Base-by-base conservation (phyloP, 2,797 vertebrate species). In the Oryzias dopingdopingensis region DNA sequence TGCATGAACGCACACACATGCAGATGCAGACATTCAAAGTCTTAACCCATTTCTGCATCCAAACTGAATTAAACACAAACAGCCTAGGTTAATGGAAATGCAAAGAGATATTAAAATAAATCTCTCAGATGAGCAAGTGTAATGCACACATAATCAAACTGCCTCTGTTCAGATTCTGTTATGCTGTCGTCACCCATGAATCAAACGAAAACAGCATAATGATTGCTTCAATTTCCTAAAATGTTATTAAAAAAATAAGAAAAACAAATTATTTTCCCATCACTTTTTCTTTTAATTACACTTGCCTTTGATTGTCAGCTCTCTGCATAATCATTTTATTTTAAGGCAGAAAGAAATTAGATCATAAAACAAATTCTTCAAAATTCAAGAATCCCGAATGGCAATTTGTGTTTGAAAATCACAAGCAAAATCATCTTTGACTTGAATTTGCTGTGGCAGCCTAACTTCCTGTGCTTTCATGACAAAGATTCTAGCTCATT, bases 41-140 rank as follows among this genome's bases (percentile, higher is more conserved):
- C 45, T 54, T 49, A 78, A 50, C 64, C 20, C n/a, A 56, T 51
- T 14, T 43, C 43, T 16, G 52, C 47, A 54, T 60, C 60, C 55
- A 76, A 67, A 52, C 73, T 67, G 57, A 66, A 65, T 26, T 66
- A 68, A 83, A 78, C 53, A 70, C 67, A 80, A 87, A 80, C 65
- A 83, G 71, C 81, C 64, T 60, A 80, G 77, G 67, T 80, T 85
- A 61, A 56, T 52, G 58, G 74, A 50, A 76, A 86, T 49, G 20
- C 61, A 80, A 68, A 59, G 76, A 66, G 61, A 72, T 75, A 85
- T 88, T 89, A 79, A 90, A 88, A 90, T 87, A 87, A 80, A 80
- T 84, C 75, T 75, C 80, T 74, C 72, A 62, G 66, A 68, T 59
- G 78, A 84, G 76, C 62, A 85, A 84, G 81, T 59, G 60, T 83